A percentile compares a stretch with the other conserved stretches of the same genome.
Evolutionary conservation across 2,113 vertebrate species (phyloP).

Genomic region (Theropithecus gelada): DNA sequence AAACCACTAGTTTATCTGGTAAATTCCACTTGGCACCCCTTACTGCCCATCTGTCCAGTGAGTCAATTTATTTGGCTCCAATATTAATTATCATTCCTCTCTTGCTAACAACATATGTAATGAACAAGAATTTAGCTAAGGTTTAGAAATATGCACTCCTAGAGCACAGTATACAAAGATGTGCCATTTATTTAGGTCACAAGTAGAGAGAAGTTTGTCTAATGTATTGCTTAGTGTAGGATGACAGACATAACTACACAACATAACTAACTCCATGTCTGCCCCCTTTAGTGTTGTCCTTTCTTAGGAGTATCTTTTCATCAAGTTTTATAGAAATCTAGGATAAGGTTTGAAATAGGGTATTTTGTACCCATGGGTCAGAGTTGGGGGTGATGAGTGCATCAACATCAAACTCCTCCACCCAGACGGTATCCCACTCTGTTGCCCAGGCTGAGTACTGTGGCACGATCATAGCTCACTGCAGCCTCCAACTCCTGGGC

Average conservation of each 20-base stretch:
- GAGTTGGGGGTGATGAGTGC: background rate
- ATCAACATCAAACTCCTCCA: rapidly evolving
- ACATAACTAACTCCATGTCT: background rate
- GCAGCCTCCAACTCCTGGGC: background rate
- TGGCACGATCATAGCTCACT: background rate
- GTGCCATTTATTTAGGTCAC: background rate
- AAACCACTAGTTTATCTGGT: background rate
- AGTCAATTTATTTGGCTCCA: background rate
- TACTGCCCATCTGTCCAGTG: background rate
- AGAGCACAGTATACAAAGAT: background rate
- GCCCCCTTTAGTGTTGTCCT: background rate
- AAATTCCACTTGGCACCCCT: background rate
- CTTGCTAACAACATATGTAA: background rate
- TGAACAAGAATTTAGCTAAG: background rate
- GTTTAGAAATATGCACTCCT: background rate
- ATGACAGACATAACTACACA: no score
- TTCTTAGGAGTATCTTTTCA: background rate
- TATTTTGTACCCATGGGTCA: background rate
- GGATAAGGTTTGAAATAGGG: background rate
- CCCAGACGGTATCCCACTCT: background rate
- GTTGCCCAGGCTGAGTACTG: background rate
- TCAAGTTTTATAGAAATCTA: background rate
- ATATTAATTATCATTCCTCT: background rate
- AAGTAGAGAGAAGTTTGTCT: background rate
- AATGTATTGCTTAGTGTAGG: background rate